phyloP scores from a whole-genome alignment of 2,797 vertebrate species.

The Coluber constrictor region DNA sequence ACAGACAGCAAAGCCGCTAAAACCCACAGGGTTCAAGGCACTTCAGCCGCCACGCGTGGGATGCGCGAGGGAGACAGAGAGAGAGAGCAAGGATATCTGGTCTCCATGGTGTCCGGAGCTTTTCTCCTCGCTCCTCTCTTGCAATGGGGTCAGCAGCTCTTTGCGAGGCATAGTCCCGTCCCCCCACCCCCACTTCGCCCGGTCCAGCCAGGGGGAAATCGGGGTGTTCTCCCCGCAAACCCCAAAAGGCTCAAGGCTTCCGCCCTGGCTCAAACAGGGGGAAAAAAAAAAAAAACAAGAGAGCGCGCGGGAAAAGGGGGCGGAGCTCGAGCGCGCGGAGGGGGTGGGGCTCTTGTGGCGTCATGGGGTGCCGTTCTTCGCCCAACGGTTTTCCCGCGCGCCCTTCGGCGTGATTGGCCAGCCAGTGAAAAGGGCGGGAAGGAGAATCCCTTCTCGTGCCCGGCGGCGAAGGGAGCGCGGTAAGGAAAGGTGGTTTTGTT shows the following conservation, averaged over 20 bases:
- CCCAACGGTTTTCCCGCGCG: neutral
- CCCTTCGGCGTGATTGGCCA: neutral
- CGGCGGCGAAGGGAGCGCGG: neutral
- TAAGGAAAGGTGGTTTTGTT: neutral
- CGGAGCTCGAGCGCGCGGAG: neutral
- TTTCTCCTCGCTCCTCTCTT: neutral
- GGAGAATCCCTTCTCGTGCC: neutral
- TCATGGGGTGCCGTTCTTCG: neutral
- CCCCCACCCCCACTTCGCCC: neutral
- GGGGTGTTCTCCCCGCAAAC: neutral
- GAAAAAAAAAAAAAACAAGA: too few relatives aligned
- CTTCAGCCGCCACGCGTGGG: neutral
- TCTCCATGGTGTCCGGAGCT: neutral
- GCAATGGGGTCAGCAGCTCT: neutral
- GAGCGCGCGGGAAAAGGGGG: rapidly evolving
- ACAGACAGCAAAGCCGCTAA: neutral
- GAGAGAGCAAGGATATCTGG: constrained; percentile 18
- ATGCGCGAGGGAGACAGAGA: neutral
- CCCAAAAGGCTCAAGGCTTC: too few relatives aligned
- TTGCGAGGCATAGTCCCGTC: neutral
- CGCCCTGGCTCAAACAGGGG: too few relatives aligned
- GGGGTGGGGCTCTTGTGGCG: neutral
- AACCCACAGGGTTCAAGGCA: neutral
- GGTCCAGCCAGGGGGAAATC: neutral
- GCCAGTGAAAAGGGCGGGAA: neutral